Evolutionary conservation across 2,888 invertebrate genomes (phyloP), one percentile per base, ranked within the genome.

Genomic region (Lasioglossum oenotherae): DNA sequence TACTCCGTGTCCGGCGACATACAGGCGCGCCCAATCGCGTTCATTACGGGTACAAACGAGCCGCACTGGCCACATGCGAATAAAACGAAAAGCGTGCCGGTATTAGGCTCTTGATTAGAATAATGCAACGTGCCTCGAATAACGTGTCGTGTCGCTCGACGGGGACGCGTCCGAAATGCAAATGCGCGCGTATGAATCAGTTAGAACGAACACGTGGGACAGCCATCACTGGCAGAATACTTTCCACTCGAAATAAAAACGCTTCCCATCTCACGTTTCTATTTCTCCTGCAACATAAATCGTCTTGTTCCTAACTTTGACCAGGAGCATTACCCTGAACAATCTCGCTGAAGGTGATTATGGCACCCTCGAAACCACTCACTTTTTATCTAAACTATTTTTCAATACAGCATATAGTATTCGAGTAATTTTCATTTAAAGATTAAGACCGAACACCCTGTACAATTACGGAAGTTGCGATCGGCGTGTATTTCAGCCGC

Each of bases 91-190:
- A 89, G 85, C 88, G 76, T 80, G 81, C 53, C 41, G 86, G 92
- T 91, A 92, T 92, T 91, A 92, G 91, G 82, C 80, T 74, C 90
- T 92, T 91, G 93, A 92, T 93, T 94, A 93, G 93, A 93, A 94
- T 93, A 94, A 93, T 93, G 92, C 91, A 92, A 93, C 93, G 92
- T 86, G 93, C 86, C 87, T 92, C 87, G 90, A 89, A 92, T 93
- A 93, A 93, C 89, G 90, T 91, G 86, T 90, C 91, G 87, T 90
- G 86, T 73, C 78, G 73, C 49, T 80, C 76, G 77, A 77, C 88
- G 83, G 73, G 78, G 72, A 76, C 86, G 89, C 88, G 84, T 84
- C 84, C 86, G 89, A 87, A 91, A 94, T 93, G 93, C 92, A 93
- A 93, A 93, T 94, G 87, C 88, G 57, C 82, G 81, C 84, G 85